Evolutionary conservation across 30 jellyfish, hydroid and myxozoan species (phyloP).

Genomic region (Nemopilema nomurai): DNA sequence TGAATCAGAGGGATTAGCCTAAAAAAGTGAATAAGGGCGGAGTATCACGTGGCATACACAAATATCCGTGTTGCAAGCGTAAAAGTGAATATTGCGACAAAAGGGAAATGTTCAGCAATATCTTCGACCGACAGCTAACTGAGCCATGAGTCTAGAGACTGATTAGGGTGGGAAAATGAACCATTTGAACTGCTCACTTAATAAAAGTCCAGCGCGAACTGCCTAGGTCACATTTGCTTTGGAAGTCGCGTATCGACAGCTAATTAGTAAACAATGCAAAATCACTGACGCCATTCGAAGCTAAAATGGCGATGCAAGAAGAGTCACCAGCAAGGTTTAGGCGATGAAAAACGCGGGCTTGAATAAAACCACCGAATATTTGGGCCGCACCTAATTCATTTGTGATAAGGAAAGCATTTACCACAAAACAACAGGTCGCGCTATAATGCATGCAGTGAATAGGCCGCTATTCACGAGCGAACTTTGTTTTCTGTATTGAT

Average conservation of each 20-base stretch:
- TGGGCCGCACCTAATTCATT: conserved; percentile 21
- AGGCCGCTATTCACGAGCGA: conserved; percentile 9
- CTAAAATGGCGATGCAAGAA: neutral
- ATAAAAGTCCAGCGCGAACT: no score
- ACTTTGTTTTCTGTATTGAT: conserved; percentile 8
- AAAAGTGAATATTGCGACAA: no score
- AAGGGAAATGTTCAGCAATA: no score
- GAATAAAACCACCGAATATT: conserved; percentile 60
- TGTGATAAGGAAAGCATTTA: conserved; percentile 20
- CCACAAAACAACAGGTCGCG: conserved; percentile 41
- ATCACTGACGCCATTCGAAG: neutral
- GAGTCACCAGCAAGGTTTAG: neutral
- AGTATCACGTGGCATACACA: no score
- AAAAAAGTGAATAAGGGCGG: no score
- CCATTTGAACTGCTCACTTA: no score
- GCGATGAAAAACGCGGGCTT: conserved; percentile 36
- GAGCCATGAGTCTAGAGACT: no score
- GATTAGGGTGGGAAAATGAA: no score
- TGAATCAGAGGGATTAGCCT: no score
- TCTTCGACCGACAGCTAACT: no score
- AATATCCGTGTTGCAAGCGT: no score
- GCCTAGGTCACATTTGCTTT: no score
- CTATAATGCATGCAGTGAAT: conserved; percentile 12
- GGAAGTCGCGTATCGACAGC: neutral
- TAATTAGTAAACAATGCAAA: neutral